phyloP scores from a whole-genome alignment of 2,113 vertebrate species.

The Ia io region DNA sequence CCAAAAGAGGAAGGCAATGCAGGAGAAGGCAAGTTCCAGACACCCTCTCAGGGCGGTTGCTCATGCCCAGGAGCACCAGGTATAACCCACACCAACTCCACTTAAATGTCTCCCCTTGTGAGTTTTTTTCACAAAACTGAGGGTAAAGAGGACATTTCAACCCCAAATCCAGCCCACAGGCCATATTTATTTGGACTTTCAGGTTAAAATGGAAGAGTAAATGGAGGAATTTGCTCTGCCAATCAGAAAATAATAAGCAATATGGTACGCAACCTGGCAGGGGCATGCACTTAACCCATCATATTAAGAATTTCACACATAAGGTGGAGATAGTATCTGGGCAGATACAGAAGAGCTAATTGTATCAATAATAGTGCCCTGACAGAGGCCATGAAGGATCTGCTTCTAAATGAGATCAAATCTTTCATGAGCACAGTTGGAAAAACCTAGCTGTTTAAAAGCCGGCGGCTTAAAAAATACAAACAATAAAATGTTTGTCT shows the following conservation, averaged over 20 bases:
- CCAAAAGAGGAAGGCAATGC: background rate
- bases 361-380: slow-evolving; percentile 54
- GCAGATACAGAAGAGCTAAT: slow-evolving; percentile 35
- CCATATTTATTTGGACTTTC: background rate
- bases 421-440: slow-evolving; percentile 64
- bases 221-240: slow-evolving; percentile 1
- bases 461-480: slow-evolving; percentile 51
- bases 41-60: background rate
- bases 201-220: background rate
- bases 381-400: slow-evolving; percentile 30
- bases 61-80: background rate
- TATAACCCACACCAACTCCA: background rate
- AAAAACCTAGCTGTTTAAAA: slow-evolving; percentile 48
- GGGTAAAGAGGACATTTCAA: background rate
- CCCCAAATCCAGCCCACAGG: background rate
- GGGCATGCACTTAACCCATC: background rate
- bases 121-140: background rate
- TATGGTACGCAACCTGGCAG: background rate
- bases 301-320: background rate
- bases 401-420: slow-evolving; percentile 71
- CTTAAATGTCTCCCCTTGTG: background rate
- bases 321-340: background rate
- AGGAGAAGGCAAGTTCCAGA: background rate
- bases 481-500: slow-evolving; percentile 71
- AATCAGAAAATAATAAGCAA: slow-evolving; percentile 21